phyloP scores from a whole-genome alignment of 2,797 vertebrate genomes.

The Podargus strigoides region DNA sequence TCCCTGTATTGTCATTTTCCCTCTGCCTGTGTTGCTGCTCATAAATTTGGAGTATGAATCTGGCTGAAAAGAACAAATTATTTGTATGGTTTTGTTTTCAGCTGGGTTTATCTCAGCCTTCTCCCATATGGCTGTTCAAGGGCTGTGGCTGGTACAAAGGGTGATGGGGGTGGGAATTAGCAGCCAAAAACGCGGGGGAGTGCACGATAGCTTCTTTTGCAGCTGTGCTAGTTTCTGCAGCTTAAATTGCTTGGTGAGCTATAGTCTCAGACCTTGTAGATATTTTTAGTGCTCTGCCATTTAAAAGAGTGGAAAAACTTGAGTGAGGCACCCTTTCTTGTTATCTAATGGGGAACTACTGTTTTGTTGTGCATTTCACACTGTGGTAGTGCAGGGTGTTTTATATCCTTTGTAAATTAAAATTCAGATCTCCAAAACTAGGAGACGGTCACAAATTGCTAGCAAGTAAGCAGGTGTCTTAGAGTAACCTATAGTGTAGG shows the following conservation, averaged over 20 bases:
- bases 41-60: neutral
- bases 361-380: neutral
- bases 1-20: neutral
- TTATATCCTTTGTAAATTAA: neutral
- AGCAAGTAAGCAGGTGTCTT: neutral
- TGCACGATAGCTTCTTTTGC: neutral
- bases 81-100: neutral
- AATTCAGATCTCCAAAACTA: neutral
- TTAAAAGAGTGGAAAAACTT: neutral
- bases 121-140: neutral
- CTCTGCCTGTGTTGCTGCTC: neutral
- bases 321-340: neutral
- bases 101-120: neutral
- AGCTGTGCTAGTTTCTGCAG: slow-evolving; percentile 18
- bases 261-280: neutral
- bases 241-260: neutral
- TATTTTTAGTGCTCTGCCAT: slow-evolving; percentile 32
- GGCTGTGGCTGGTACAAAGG: neutral
- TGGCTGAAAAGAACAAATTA: neutral
- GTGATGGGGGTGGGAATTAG: neutral
- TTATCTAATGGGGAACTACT: neutral
- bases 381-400: neutral
- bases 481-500: neutral
- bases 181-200: neutral
- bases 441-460: neutral